Base-by-base conservation (phyloP, 2,888 invertebrate genomes). In the Cecidostiba fungosa region DNA sequence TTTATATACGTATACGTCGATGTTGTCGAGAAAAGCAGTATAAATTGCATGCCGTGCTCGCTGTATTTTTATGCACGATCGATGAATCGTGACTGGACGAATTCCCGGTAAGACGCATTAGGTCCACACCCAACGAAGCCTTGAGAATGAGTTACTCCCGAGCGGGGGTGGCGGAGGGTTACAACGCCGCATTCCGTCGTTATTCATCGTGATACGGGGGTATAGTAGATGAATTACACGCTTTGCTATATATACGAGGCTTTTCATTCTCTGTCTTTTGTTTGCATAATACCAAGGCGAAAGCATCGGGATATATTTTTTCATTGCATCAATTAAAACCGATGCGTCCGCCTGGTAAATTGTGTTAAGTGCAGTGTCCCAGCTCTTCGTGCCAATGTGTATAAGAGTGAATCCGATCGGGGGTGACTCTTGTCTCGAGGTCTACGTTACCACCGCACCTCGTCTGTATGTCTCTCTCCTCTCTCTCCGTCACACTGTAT, bases 41-140 rank as follows among this genome's bases (percentile, higher is more conserved):
- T 62, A 59, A 77, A 43, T 80, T 87, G 87, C 85, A 87, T 86
- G 86, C 54, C 59, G 69, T 79, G 79, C 79, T 85, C 70, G 81
- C 59, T 85, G 36, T 72, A 78, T 80, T 72, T 66, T 1, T 77
- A 82, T 84, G 80, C 84, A 86, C 86, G 86, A 86, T 78, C 81
- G 16, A 62, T 47, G 50, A 83, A 78, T 84, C 81, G 82, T 85
- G 82, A 76, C 32, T 76, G 59, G 77, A 70, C 39, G 62, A 77
- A 82, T 39, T 66, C 5, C 36, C 86, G 76, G 79, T 85, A 86
- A 86, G 84, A 78, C 81, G 78, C 74, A 85, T 80, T 87, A 87
- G 72, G 62, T 80, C 73, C 85, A 83, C 76, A 80, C 80, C 82
- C 72, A 80, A 70, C 43, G 62, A 29, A 81, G 73, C 82, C 76